These are phyloP conservation scores for Marronus borbonicus DNA, from an alignment of 2,888 invertebrate genomes.

Conservation along the genomic window DNA sequence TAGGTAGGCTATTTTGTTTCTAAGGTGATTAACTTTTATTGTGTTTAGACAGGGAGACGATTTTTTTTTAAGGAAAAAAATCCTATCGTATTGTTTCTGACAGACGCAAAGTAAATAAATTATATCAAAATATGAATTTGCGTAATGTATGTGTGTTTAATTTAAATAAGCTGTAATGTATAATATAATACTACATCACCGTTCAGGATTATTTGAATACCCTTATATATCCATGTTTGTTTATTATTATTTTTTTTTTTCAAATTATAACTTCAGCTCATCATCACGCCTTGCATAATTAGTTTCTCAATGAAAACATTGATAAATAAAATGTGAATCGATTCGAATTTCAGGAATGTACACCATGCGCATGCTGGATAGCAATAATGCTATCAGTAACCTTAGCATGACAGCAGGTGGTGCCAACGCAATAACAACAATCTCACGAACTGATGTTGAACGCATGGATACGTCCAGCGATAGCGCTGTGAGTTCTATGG, in stretches of 20 bases:
- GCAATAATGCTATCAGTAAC: slow-evolving; percentile 63
- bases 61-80: background rate
- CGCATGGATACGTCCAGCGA: slow-evolving; percentile 90
- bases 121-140: slow-evolving; percentile 4
- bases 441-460: slow-evolving; percentile 73
- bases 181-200: slow-evolving; percentile 5
- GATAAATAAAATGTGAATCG: background rate
- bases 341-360: slow-evolving; percentile 80
- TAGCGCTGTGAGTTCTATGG: slow-evolving; percentile 94
- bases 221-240: no score
- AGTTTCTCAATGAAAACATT: slow-evolving; percentile 2
- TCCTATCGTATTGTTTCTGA: slow-evolving; percentile 14
- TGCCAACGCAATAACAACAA: slow-evolving; percentile 61
- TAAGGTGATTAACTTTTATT: slow-evolving; percentile 30
- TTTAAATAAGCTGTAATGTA: background rate
- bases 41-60: slow-evolving; percentile 10
- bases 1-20: slow-evolving; percentile 9
- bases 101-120: slow-evolving; percentile 6
- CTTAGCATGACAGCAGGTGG: slow-evolving; percentile 65
- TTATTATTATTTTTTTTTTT: no score
- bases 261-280: background rate
- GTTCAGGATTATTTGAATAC: no score
- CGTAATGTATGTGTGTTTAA: no score
- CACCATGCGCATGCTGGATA: slow-evolving; percentile 89
- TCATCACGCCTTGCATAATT: slow-evolving; percentile 6